Evolutionary conservation across 2,113 vertebrate genomes (phyloP).

Genomic region (Anolis carolinensis): DNA sequence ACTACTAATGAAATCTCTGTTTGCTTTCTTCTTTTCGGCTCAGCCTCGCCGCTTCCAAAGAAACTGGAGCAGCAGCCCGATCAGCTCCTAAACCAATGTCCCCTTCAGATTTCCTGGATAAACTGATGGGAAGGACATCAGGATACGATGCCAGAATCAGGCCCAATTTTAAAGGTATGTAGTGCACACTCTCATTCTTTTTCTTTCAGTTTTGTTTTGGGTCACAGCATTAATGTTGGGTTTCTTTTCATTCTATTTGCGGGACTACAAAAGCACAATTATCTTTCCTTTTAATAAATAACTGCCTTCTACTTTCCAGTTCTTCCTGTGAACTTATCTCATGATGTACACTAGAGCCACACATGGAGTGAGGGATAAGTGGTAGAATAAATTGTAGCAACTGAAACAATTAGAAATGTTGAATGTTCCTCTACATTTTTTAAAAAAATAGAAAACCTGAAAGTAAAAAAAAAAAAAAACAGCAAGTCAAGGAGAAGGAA

Average conservation of each 20-base stretch:
- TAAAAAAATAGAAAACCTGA: no score
- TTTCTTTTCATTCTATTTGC: background rate
- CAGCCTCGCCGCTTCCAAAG: constrained; percentile 96
- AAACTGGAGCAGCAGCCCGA: constrained; percentile 89
- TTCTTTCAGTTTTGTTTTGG: background rate
- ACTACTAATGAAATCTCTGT: constrained; percentile 37
- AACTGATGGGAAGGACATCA: constrained; percentile 96
- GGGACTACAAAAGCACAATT: background rate
- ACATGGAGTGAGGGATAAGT: background rate
- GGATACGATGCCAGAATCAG: constrained; percentile 98
- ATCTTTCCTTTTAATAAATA: background rate
- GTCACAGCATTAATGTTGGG: background rate
- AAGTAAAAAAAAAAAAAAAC: background rate
- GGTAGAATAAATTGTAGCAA: background rate
- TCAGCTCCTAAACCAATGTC: constrained; percentile 92
- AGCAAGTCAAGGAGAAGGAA: background rate
- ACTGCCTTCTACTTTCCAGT: background rate
- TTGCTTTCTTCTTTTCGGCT: constrained; percentile 53
- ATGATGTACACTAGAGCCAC: background rate
- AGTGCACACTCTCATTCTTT: background rate
- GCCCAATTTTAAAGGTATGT: constrained; percentile 98
- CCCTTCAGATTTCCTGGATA: constrained; percentile 98
- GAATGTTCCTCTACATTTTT: background rate
- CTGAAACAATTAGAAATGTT: background rate
- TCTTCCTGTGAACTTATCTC: background rate